Evolutionary conservation across 2,797 vertebrate species (phyloP), one percentile per base, ranked within the genome.

Genomic region (Gymnopithys bicolor): DNA sequence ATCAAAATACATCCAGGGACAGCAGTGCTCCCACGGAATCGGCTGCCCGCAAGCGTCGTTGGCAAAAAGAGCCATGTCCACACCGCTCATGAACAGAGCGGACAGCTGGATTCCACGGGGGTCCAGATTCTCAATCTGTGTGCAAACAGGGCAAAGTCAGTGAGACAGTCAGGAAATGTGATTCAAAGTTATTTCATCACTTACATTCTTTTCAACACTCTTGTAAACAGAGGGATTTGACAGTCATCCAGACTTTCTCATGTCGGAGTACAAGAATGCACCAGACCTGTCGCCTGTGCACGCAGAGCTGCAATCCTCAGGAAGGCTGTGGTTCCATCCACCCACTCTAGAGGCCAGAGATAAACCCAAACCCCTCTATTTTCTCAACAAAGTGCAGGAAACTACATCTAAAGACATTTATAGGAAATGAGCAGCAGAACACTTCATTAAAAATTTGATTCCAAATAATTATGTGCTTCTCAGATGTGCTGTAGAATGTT

Each of bases 1-100:
- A 79, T 99, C 99, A 94, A 99, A 99, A 97, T 99, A 99, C 99
- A 99, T 99, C 99, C 99, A 99, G 1, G 99, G 99, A 95, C 99
- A 99, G 98, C 99, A 99, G 97, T 99, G 98, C 94, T 99, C 99
- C 99, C 99, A 99, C 10, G 99, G 99, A 94, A 99, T 98, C 0
- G 99, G 99, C 97, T 99, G 99, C 35, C 99, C 99, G 2, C 99
- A 99, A 2, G 98, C 98, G 1, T 99, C 99, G 6, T 99, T 99
- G 80, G 99, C 99, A 90, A 99, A 99, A 84, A 99, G 97, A 13
- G 99, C 99, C 99, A 99, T 99, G 97, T 99, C 99, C 85, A 99
- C 98, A 2, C 99, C 99, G 8, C 98, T 99, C 99, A 99, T 99
- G 96, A 99, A 99, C 81, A 99, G 98, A 91, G 99, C 99, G 3